Evolutionary conservation across 1,140 invertebrate genomes (phyloP).

Genomic region (Drosophila tsacasi): DNA sequence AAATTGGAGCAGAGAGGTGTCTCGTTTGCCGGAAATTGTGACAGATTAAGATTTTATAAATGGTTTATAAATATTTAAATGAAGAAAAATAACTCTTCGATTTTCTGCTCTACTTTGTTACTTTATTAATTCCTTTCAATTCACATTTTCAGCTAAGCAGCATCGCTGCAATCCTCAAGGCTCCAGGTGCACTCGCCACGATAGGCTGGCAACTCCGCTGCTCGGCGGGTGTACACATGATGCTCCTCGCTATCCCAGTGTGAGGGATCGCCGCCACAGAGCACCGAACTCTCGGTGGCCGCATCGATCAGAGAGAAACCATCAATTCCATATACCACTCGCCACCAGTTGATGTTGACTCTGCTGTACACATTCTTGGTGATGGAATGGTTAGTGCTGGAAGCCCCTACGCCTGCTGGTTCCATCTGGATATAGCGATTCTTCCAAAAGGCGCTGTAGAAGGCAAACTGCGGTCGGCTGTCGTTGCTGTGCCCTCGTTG

Average conservation of each 20-base stretch:
- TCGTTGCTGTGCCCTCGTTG: conserved; percentile 41
- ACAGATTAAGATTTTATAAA: not conserved
- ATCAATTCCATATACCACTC: conserved; percentile 20
- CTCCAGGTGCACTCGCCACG: conserved; percentile 66
- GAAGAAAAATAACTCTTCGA: not conserved
- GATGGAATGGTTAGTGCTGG: conserved; percentile 38
- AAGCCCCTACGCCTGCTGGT: not conserved
- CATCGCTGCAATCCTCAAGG: conserved; percentile 71
- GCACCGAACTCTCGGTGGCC: conserved; percentile 31
- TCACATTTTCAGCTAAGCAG: conserved; percentile 9
- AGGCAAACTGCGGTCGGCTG: conserved; percentile 45
- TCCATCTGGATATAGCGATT: conserved; percentile 64
- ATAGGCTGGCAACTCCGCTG: conserved; percentile 37
- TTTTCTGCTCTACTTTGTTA: not conserved
- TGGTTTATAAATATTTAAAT: not conserved
- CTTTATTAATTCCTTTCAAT: not conserved
- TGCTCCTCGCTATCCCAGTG: conserved; percentile 64
- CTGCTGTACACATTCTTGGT: conserved; percentile 69
- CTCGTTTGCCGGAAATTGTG: not conserved
- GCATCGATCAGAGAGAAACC: conserved; percentile 58
- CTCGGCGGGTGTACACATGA: conserved; percentile 64
- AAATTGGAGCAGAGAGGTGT: not conserved
- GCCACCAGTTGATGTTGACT: conserved; percentile 52
- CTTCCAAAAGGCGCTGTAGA: conserved; percentile 60
- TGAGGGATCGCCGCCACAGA: conserved; percentile 64